phyloP scores from a whole-genome alignment of 30 jellyfish, hydroid and myxozoan genomes.

The Phacellophora camtschatica region DNA sequence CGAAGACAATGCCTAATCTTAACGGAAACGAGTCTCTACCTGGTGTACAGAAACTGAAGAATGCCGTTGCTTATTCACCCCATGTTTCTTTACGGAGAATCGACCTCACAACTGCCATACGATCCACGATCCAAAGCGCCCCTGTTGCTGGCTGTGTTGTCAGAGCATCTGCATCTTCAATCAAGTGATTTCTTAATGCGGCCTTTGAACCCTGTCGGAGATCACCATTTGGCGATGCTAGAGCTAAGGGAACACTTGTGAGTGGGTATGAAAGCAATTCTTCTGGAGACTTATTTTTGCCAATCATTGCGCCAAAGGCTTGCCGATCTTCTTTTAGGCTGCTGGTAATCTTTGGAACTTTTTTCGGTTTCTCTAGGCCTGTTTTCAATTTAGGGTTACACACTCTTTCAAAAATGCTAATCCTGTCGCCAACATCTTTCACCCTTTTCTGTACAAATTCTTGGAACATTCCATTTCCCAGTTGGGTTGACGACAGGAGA shows the following conservation, averaged over 20 bases:
- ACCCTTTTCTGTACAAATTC: conserved; percentile 15
- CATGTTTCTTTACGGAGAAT: background rate
- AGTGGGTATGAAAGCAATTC: conserved; percentile 44
- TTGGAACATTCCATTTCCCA: conserved; percentile 13
- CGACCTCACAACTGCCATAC: conserved; percentile 39
- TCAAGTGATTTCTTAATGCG: conserved; percentile 16
- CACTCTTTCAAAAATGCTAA: conserved; percentile 12
- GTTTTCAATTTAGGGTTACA: conserved; percentile 14
- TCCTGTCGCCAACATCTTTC: background rate
- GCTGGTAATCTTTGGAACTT: background rate
- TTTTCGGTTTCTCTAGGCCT: conserved; percentile 43
- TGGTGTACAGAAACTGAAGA: background rate
- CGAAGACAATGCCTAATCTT: background rate
- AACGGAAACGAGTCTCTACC: background rate
- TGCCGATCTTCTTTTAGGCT: conserved; percentile 65
- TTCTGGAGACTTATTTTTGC: conserved; percentile 54
- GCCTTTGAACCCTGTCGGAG: conserved; percentile 14
- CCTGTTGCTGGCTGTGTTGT: conserved; percentile 8
- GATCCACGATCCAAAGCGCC: conserved; percentile 51
- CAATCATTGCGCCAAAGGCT: conserved; percentile 52
- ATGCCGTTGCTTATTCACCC: background rate
- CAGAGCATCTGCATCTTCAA: conserved; percentile 43
- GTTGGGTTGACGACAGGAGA: conserved; percentile 12
- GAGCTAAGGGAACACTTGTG: conserved; percentile 43
- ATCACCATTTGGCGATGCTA: background rate